These are phyloP conservation scores for Porites evermanni DNA, from an alignment of 92 coral and sea anemone genomes.

Conservation along the genomic window DNA sequence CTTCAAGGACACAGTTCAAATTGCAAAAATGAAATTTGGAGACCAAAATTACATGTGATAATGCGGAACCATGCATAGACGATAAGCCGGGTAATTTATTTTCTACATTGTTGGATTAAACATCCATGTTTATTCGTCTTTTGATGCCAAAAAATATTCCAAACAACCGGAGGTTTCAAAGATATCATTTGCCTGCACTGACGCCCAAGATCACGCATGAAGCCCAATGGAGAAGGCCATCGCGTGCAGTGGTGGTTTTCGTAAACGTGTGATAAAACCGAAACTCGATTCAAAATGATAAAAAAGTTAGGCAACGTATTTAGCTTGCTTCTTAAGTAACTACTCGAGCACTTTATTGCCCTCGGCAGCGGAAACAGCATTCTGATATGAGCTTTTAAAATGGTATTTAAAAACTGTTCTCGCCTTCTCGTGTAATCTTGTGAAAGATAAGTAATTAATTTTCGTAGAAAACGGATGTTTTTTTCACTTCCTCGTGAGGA, in stretches of 20 bases:
- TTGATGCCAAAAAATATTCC: slow-evolving; percentile 18
- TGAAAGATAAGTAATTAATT: slow-evolving; percentile 44
- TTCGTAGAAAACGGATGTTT: slow-evolving; percentile 2
- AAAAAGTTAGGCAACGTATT: slow-evolving; percentile 13
- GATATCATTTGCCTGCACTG: neutral
- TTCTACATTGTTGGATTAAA: slow-evolving; percentile 1
- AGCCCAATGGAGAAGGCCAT: neutral
- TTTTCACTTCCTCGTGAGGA: slow-evolving; percentile 14
- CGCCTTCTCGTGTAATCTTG: slow-evolving; percentile 41
- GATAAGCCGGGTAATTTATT: slow-evolving; percentile 4
- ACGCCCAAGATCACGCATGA: too few relatives aligned
- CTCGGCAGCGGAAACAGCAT: slow-evolving; percentile 41
- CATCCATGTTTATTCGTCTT: slow-evolving; percentile 13
- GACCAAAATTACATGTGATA: slow-evolving; percentile 5
- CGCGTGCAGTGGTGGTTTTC: neutral
- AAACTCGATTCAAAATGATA: slow-evolving; percentile 25
- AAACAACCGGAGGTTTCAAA: slow-evolving; percentile 28
- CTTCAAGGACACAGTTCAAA: slow-evolving; percentile 5
- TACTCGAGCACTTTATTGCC: slow-evolving; percentile 35
- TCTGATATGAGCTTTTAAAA: slow-evolving; percentile 30
- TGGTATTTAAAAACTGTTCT: slow-evolving; percentile 40
- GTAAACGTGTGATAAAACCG: slow-evolving; percentile 15
- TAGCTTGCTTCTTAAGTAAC: slow-evolving; percentile 33
- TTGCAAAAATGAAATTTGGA: neutral
- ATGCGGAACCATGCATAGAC: neutral